These are phyloP conservation scores for Ceryle rudis DNA, from an alignment of 2,797 vertebrate species.

Conservation along the genomic window DNA sequence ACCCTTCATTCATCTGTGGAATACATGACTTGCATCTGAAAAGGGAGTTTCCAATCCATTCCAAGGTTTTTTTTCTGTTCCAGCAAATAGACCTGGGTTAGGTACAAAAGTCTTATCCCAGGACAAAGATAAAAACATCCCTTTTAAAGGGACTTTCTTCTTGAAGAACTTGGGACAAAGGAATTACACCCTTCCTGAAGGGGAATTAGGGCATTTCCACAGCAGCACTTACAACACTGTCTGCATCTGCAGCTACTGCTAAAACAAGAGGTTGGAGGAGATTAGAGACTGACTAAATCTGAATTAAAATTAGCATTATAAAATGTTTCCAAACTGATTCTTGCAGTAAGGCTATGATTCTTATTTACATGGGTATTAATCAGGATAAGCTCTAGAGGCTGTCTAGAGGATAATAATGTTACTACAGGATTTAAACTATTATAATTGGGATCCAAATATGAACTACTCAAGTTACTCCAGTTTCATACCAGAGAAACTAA, in stretches of 20 bases:
- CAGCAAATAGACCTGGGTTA: background rate
- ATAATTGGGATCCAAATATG: background rate
- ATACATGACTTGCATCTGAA: background rate
- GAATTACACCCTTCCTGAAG: background rate
- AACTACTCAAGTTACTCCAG: background rate
- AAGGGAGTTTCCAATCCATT: background rate
- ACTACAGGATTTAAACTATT: background rate
- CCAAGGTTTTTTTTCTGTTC: background rate
- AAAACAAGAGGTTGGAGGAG: background rate
- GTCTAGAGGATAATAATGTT: background rate
- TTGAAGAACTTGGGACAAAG: background rate
- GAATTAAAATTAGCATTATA: slow-evolving; percentile 25
- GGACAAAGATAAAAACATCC: background rate
- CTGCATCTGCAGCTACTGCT: background rate
- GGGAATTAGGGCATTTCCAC: background rate
- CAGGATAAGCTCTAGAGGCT: background rate
- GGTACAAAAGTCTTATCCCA: background rate
- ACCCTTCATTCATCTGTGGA: background rate
- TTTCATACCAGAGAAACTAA: background rate
- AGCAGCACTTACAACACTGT: background rate
- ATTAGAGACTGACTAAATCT: background rate
- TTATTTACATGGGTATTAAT: slow-evolving; percentile 8
- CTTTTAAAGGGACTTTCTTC: background rate
- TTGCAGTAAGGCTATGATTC: background rate
- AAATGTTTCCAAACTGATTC: background rate